These are phyloP conservation scores for Pyrrhia umbra DNA, from an alignment of 2,888 invertebrate genomes.

Conservation along the genomic window DNA sequence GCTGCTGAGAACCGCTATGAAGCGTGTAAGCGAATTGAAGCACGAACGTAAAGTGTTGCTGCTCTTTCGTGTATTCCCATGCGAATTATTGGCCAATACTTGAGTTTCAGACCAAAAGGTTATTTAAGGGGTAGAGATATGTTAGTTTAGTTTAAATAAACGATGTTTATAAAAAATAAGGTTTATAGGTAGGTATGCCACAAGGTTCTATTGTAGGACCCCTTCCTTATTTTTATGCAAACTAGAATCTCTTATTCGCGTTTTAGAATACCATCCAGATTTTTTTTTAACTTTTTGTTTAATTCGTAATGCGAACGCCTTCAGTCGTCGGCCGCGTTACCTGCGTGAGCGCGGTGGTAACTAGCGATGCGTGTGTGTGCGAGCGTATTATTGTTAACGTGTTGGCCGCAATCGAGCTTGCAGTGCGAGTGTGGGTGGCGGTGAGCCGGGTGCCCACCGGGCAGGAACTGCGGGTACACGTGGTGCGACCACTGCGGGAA, in stretches of 20 bases:
- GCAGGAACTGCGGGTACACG: slow-evolving; percentile 98
- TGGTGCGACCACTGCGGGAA: slow-evolving; percentile 99
- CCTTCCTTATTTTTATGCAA: neutral
- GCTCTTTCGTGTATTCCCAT: slow-evolving; percentile 56
- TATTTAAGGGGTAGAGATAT: neutral
- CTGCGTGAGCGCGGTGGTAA: slow-evolving; percentile 90
- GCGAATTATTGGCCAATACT: neutral
- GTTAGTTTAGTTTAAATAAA: no score
- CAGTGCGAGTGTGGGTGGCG: slow-evolving; percentile 91
- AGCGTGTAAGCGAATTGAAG: slow-evolving; percentile 70
- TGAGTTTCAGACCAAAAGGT: neutral
- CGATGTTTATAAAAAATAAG: no score
- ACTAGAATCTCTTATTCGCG: neutral
- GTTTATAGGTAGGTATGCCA: neutral
- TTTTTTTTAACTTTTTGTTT: neutral
- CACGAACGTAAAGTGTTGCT: slow-evolving; percentile 56
- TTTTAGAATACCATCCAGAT: neutral
- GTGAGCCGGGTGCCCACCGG: slow-evolving; percentile 95
- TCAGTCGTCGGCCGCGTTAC: slow-evolving; percentile 80
- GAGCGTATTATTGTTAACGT: slow-evolving; percentile 87
- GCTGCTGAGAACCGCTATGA: slow-evolving; percentile 59
- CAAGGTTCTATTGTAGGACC: slow-evolving; percentile 8
- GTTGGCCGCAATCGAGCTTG: slow-evolving; percentile 88
- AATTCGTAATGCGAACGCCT: slow-evolving; percentile 75
- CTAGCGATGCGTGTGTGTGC: slow-evolving; percentile 88